Evolutionary conservation across 2,888 invertebrate species (phyloP), one percentile per base, ranked within the genome.

Genomic region (Caradrina clavipalpis): DNA sequence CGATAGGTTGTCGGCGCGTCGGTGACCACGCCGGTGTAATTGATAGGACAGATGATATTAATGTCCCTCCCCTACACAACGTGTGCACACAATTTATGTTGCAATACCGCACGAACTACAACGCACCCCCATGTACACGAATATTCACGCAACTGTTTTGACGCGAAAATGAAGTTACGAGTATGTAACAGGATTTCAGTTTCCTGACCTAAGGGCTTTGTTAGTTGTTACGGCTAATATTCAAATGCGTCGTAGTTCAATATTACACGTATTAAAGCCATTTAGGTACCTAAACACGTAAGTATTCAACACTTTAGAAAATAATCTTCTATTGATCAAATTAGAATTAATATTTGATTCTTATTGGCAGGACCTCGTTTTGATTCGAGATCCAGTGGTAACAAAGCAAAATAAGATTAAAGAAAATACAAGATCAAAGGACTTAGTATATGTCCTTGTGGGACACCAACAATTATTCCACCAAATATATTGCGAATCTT

Each of bases 21-120:
- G 88, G 89, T 91, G 91, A 92, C 93, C 94, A 89, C 90, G 87
- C 82, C 85, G 80, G 73, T 85, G 89, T 94, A 94, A 94, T 94
- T 94, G 93, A 94, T 94, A 92, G 93, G 92, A 91, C 93, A 91
- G 89, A 90, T 89, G 91, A 93, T 94, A 93, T 94, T 94, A 93
- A 93, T 93, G 92, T 89, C 88, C 87, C 84, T 72, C 88, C 88
- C 89, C 83, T 79, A 79, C 80, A 84, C 90, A 91, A 89, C 90
- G 91, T 89, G 92, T 92, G 92, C 86, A 84, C 90, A 86, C 90
- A 92, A 94, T 93, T 93, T 94, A 94, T 94, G 90, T 90, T 87
- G 88, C 90, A 90, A 92, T 92, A 91, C 90, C 87, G 83, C 88
- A 88, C 76, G 58, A 84, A 80, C 73, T 80, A 77, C 76, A 69